These are phyloP conservation scores for Rousettus madagascariensis DNA, from an alignment of 2,797 vertebrate species.

Conservation along the genomic window DNA sequence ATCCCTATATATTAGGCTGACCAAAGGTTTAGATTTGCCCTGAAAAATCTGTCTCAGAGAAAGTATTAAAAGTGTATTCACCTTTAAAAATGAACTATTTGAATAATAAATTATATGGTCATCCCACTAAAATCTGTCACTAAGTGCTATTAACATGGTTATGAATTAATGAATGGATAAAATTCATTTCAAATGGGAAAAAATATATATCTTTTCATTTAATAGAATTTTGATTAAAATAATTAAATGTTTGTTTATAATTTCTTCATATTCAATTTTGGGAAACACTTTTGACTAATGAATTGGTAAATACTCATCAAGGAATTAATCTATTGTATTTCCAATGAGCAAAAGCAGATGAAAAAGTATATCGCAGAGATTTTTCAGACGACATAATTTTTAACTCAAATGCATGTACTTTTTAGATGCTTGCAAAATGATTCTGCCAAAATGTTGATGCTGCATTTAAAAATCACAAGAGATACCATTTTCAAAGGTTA, in stretches of 20 bases:
- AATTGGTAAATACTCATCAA: not conserved
- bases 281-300: not conserved
- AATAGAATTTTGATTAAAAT: not conserved
- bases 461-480: constrained; percentile 65
- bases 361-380: not conserved
- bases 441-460: constrained; percentile 59
- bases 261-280: not conserved
- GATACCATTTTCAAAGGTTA: constrained; percentile 68
- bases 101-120: not conserved
- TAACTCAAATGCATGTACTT: constrained; percentile 38
- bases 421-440: constrained; percentile 51
- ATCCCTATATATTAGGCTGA: not conserved
- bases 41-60: not conserved
- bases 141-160: not conserved
- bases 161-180: not conserved
- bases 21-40: not conserved
- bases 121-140: not conserved
- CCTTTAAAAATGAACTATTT: not conserved
- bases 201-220: not conserved
- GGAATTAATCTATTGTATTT: not conserved
- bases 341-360: not conserved
- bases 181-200: not conserved
- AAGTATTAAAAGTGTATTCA: not conserved
- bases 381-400: constrained; percentile 53
- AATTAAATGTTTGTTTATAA: not conserved